phyloP scores from a whole-genome alignment of 1,140 invertebrate species.

The Zaprionus ghesquierei region DNA sequence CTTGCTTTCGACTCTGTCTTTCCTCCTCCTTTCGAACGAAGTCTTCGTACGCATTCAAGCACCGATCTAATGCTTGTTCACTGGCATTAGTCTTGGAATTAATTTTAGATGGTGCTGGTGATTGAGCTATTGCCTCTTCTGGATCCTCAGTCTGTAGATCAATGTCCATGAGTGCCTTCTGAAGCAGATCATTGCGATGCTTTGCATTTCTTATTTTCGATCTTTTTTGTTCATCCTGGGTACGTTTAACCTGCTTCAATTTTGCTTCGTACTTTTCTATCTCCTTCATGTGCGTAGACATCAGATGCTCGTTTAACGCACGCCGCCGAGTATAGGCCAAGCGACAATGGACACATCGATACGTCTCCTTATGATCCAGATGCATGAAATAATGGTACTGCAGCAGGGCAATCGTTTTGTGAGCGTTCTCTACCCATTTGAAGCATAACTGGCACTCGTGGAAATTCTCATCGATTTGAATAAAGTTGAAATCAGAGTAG shows the following conservation, averaged over 20 bases:
- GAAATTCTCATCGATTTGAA: slow-evolving; percentile 67
- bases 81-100: slow-evolving; percentile 44
- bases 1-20: neutral
- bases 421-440: slow-evolving; percentile 75
- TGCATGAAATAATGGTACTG: slow-evolving; percentile 79
- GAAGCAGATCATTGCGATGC: slow-evolving; percentile 53
- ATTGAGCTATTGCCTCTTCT: slow-evolving; percentile 1
- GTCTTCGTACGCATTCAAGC: slow-evolving; percentile 60
- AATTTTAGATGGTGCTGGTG: neutral
- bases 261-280: slow-evolving; percentile 67
- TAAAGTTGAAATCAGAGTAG: slow-evolving; percentile 68
- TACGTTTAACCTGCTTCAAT: slow-evolving; percentile 46
- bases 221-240: slow-evolving; percentile 23
- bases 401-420: slow-evolving; percentile 69
- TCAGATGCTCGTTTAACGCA: slow-evolving; percentile 62
- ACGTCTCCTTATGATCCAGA: slow-evolving; percentile 63
- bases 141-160: slow-evolving; percentile 49
- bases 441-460: slow-evolving; percentile 74
- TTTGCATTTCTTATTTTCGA: neutral
- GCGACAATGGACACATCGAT: slow-evolving; percentile 68
- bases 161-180: slow-evolving; percentile 73
- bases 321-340: slow-evolving; percentile 60
- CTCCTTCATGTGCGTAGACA: slow-evolving; percentile 58
- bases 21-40: slow-evolving; percentile 56
- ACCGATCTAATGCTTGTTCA: slow-evolving; percentile 54